phyloP scores from a whole-genome alignment of 2,888 invertebrate genomes.

The Parelbella ahira region DNA sequence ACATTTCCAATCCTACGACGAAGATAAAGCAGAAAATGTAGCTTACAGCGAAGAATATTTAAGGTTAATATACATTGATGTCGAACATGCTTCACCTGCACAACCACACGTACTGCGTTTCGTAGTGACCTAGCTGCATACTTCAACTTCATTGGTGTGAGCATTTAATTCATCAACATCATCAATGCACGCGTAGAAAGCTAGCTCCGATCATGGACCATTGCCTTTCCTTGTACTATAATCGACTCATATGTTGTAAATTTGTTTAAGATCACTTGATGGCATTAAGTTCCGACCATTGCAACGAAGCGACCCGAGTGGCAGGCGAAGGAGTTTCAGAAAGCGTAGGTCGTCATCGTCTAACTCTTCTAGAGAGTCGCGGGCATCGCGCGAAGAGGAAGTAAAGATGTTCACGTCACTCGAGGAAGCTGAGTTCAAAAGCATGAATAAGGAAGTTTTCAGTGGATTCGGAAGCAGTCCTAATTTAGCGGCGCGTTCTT shows the following conservation, averaged over 20 bases:
- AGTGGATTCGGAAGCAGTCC: constrained; percentile 64
- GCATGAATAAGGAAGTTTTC: constrained; percentile 49
- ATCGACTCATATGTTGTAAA: constrained; percentile 60
- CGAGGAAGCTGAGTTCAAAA: constrained; percentile 81
- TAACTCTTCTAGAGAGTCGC: constrained; percentile 81
- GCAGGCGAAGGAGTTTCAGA: constrained; percentile 81
- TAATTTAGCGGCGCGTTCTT: constrained; percentile 74
- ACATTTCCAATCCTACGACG: constrained; percentile 79
- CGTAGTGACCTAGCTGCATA: constrained; percentile 48
- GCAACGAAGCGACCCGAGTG: constrained; percentile 82
- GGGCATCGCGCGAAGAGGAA: constrained; percentile 83
- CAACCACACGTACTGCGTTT: constrained; percentile 39
- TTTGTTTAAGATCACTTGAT: constrained; percentile 83
- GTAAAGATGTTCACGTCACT: constrained; percentile 83
- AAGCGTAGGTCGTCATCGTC: constrained; percentile 82
- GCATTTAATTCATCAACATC: constrained; percentile 33
- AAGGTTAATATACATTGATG: constrained; percentile 72
- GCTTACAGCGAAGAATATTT: constrained; percentile 70
- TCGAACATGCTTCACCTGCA: constrained; percentile 43
- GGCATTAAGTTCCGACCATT: constrained; percentile 83
- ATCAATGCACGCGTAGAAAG: constrained; percentile 53
- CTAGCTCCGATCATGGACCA: constrained; percentile 43
- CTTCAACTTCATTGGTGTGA: constrained; percentile 38
- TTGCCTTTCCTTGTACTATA: constrained; percentile 59
- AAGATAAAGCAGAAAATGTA: constrained; percentile 52